Evolutionary conservation across 2,888 invertebrate genomes (phyloP), one percentile per base, ranked within the genome.

Genomic region (Himalopsyche tibetana): DNA sequence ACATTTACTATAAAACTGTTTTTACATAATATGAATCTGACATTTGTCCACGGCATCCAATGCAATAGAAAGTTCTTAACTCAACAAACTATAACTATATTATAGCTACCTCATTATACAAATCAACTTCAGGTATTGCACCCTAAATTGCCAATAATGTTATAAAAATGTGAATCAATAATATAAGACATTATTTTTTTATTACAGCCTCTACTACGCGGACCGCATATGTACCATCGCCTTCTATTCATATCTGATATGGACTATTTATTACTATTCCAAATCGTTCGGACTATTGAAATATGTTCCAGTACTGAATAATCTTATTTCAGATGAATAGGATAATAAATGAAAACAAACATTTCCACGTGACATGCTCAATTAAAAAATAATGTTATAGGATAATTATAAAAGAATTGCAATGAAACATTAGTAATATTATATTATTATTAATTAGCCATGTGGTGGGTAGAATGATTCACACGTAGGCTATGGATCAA

Each of bases 171-270:
- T 55, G n/a, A 55, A 12, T 55, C n/a, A 55, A 55, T 17, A 55
- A 55, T 55, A 12, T 55, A 12, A 55, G 12, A 55, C 6, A 55
- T 12, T n/a, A 5, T 55, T 63, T 63, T 28, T 19, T 63, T 19
- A 63, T 63, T 63, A 5, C 15, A 63, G 63, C 28, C 19, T 63
- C 0, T 63, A 19, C 63, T 63, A 4, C 4, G 63, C 19, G 63
- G 63, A 63, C 28, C 63, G 63, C 4, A 8, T 63, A 28, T 11
- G 9, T 9, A 63, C 63, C 6, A 19, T 63, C 8, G 19, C 11
- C 19, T 63, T 63, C 63, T 63, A 63, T 63, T 19, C 28, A 6
- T 63, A 63, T 19, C n/a, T 63, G 63, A 63, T 63, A 63, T 63
- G 63, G 63, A 63, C 63, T 19, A 63, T 63, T 63, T 19, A 19